These are phyloP conservation scores for Holotrichia oblita DNA, from an alignment of 1,140 invertebrate species.

Conservation along the genomic window DNA sequence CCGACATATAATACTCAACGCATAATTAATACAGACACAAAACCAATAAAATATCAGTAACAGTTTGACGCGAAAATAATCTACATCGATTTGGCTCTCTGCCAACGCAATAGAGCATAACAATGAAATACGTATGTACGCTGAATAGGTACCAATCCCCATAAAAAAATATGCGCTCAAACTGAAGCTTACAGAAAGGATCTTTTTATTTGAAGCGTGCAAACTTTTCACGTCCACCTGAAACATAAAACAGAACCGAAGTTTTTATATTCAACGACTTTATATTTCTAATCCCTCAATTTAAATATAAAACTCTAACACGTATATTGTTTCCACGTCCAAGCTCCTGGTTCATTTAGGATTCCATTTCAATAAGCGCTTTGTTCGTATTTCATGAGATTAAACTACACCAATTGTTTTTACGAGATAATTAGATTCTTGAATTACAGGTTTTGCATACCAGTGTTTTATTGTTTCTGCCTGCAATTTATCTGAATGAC, in stretches of 20 bases:
- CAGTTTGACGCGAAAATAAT: background rate
- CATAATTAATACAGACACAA: background rate
- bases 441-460: no score
- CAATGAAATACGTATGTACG: background rate
- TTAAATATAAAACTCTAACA: no score
- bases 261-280: background rate
- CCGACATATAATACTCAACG: background rate
- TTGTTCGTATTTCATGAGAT: no score
- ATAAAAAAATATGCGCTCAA: background rate
- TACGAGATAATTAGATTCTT: no score
- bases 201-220: background rate
- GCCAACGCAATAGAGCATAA: background rate
- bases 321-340: no score
- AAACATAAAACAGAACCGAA: background rate
- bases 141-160: background rate
- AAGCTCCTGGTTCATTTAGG: no score
- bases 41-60: slow-evolving; percentile 3
- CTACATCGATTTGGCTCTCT: background rate
- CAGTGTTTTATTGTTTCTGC: no score
- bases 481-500: no score
- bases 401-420: no score
- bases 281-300: no score
- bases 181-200: background rate
- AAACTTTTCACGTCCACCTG: background rate
- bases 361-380: no score